These are phyloP conservation scores for Leptatherina wallacei DNA, from an alignment of 2,797 vertebrate species.

Conservation along the genomic window DNA sequence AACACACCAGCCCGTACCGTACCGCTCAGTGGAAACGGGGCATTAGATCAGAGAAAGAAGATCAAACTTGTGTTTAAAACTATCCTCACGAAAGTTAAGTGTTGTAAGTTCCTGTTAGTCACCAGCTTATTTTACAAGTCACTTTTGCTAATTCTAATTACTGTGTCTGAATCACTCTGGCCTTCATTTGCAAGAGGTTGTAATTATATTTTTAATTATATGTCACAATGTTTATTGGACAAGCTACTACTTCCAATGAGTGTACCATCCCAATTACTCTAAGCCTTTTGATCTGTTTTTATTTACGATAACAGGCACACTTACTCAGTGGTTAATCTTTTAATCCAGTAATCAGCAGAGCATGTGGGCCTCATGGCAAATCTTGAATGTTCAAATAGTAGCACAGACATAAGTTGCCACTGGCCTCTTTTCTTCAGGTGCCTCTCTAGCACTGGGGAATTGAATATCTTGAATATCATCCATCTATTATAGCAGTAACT, in stretches of 20 bases:
- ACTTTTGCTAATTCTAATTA: constrained; percentile 49
- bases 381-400: constrained; percentile 25
- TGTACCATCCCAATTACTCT: constrained; percentile 36
- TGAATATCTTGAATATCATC: not conserved
- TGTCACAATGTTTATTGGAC: constrained; percentile 48
- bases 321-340: constrained; percentile 61
- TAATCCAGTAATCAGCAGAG: constrained; percentile 61
- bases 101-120: constrained; percentile 49
- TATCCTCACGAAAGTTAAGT: constrained; percentile 19
- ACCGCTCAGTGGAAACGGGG: too few relatives aligned
- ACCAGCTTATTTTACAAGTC: constrained; percentile 37
- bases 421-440: constrained; percentile 8
- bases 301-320: constrained; percentile 46
- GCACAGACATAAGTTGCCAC: constrained; percentile 27
- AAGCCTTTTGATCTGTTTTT: constrained; percentile 60
- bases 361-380: constrained; percentile 22
- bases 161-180: constrained; percentile 25
- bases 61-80: constrained; percentile 37
- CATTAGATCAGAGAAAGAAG: constrained; percentile 16
- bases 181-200: constrained; percentile 32
- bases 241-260: constrained; percentile 48
- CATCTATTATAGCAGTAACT: not conserved
- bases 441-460: not conserved
- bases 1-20: too few relatives aligned
- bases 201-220: constrained; percentile 51